Base-by-base conservation (phyloP, 2,888 invertebrate species). In the Lochmaea capreae region DNA sequence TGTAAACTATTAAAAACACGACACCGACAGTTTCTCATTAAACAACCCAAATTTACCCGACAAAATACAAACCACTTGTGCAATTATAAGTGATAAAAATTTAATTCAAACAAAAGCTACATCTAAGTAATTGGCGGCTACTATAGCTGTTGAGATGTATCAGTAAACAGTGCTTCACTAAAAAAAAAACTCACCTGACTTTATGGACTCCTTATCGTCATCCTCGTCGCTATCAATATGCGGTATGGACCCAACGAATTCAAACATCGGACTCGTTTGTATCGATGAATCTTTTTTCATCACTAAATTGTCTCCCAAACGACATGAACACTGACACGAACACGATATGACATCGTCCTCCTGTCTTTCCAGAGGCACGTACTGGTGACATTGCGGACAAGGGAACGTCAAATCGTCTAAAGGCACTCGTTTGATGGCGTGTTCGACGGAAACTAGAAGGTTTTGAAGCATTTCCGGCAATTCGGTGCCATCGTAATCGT, bases 151-250 rank as follows among this genome's bases (percentile, higher is more conserved):
- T n/a, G n/a, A n/a, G n/a, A n/a, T n/a, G n/a, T n/a, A n/a, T n/a
- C n/a, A n/a, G n/a, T n/a, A n/a, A n/a, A n/a, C n/a, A n/a, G n/a
- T n/a, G n/a, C n/a, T n/a, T n/a, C n/a, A n/a, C n/a, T n/a, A n/a
- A n/a, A 54, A 43, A 6, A 5, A 42, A 54, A 43, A 49, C 86
- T 84, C 81, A 87, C 87, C 87, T 69, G 85, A 84, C 81, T 83
- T 84, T 42, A 84, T 80, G 1, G 85, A 84, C 33, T 86, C 86
- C 76, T 85, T 85, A 59, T 82, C 82, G 79, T 90, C 90, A 84
- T 93, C 93, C 81, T 92, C 92, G 82, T 93, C 93, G 84, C 92
- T 92, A 86, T 93, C 93, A 81, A 93, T 93, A 85, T 93, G 93
- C 76, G 93, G 93, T 86, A 93, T 92, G 61, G 90, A 89, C 43